phyloP scores from a whole-genome alignment of 2,797 vertebrate species.

The Myioborus melanocephalus region DNA sequence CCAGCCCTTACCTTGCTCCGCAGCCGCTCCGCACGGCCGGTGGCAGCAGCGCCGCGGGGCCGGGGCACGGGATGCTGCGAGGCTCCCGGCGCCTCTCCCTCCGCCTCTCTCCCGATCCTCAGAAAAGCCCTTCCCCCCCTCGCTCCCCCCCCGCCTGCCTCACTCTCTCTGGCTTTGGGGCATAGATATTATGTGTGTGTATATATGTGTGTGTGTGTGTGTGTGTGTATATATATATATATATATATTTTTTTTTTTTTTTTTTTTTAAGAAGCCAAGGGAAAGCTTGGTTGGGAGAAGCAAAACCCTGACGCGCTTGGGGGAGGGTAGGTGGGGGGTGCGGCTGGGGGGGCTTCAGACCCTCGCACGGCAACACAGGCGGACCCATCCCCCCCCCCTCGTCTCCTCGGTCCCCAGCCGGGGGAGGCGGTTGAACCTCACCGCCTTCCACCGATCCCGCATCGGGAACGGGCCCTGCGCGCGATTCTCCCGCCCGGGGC shows the following conservation, averaged over 20 bases:
- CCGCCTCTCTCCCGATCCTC: background rate
- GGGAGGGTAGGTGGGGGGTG: background rate
- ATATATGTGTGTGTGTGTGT: too few species aligned
- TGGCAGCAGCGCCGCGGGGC: background rate
- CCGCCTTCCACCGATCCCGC: background rate
- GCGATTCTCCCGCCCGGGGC: background rate
- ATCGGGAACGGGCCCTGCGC: background rate
- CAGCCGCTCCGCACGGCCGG: background rate
- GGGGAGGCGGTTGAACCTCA: background rate
- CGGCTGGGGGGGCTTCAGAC: background rate
- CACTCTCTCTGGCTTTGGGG: background rate
- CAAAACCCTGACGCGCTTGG: background rate
- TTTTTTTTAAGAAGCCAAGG: background rate
- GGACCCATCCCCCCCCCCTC: background rate
- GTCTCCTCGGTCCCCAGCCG: background rate
- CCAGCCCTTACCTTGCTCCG: constrained; percentile 39
- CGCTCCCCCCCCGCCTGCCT: background rate
- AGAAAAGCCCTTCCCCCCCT: background rate
- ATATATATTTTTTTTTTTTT: too few species aligned
- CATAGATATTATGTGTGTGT: background rate
- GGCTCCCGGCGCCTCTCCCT: background rate
- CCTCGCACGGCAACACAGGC: background rate
- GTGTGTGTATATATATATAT: accelerated
- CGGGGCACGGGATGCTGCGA: background rate
- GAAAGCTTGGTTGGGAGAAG: background rate